Percentiles rank a stretch among this genome's conserved stretches.
These are phyloP conservation scores for Rhopalosiphum maidis DNA, from an alignment of 1,140 invertebrate species.

Conservation along the genomic window DNA sequence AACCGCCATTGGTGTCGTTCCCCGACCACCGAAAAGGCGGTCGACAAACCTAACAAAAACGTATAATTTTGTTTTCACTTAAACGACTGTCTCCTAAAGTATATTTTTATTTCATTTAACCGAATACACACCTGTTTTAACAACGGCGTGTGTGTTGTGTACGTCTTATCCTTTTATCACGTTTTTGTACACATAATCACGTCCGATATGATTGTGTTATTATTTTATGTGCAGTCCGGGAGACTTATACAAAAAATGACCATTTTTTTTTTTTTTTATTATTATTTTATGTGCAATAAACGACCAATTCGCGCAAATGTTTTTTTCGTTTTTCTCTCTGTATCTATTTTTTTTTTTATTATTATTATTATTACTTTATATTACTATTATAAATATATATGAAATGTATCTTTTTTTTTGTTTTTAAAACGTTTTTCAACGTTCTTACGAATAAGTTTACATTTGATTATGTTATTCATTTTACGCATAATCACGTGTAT, in stretches of 20 bases:
- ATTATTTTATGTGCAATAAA: slow-evolving; percentile 48
- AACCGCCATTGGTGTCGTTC: slow-evolving; percentile 60
- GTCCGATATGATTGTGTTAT: not conserved
- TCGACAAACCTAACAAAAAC: not conserved
- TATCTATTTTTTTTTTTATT: slow-evolving; percentile 1
- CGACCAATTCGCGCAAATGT: slow-evolving; percentile 39
- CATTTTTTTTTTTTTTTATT: slow-evolving; percentile 21
- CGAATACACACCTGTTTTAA: not conserved
- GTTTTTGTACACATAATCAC: not conserved
- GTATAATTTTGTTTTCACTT: slow-evolving; percentile 42
- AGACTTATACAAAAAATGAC: slow-evolving; percentile 23
- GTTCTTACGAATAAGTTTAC: not conserved
- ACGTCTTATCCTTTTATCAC: not conserved
- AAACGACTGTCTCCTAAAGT: slow-evolving; percentile 43
- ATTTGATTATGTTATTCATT: not conserved
- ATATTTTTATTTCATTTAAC: not conserved
- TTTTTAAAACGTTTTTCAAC: slow-evolving; percentile 21
- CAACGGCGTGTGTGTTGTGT: not conserved
- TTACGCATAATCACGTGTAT: slow-evolving; percentile 15
- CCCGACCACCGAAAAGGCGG: not conserved
- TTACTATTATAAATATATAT: not conserved
- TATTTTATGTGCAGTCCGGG: not conserved
- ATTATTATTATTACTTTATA: not conserved
- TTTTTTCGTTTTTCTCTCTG: slow-evolving; percentile 39
- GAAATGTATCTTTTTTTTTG: slow-evolving; percentile 42